A percentile compares a stretch with the other conserved stretches of the same genome.
Evolutionary conservation across 2,113 vertebrate genomes (phyloP).

Genomic region (Dipodomys stephensi): DNA sequence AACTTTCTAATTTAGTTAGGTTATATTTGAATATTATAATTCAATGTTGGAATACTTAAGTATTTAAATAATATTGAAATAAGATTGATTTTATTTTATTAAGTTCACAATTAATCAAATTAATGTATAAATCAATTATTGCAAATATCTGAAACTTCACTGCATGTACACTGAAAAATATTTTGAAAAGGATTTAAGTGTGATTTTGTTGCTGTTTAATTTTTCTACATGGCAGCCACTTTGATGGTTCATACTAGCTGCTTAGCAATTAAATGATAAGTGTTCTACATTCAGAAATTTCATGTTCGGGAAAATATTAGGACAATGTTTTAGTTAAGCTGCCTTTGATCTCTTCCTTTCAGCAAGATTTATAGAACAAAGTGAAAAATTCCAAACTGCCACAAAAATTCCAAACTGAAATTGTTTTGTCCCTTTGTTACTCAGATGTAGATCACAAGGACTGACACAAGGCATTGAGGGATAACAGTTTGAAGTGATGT

Average conservation of each 20-base stretch:
- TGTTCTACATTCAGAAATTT: not conserved
- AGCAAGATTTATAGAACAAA: conserved; percentile 13
- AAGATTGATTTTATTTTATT: too few species aligned
- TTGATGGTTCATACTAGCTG: not conserved
- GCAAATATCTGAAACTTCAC: not conserved
- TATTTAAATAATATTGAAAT: too few species aligned
- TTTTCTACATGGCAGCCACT: not conserved
- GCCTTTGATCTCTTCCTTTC: not conserved
- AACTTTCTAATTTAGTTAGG: not conserved
- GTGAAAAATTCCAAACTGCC: conserved; percentile 7
- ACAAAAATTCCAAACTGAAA: not conserved
- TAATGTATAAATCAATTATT: not conserved
- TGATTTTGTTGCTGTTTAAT: not conserved
- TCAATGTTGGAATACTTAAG: too few species aligned
- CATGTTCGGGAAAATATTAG: conserved; percentile 15
- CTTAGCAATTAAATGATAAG: conserved; percentile 28
- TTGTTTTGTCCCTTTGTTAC: not conserved
- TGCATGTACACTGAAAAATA: not conserved
- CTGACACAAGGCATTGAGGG: conserved; percentile 38
- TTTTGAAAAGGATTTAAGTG: conserved; percentile 33
- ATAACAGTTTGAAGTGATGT: conserved; percentile 70
- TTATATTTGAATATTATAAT: too few species aligned
- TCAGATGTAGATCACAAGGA: conserved; percentile 6
- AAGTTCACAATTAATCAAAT: not conserved
- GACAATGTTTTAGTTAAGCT: conserved; percentile 17